These are phyloP conservation scores for Biston stratarius DNA, from an alignment of 2,888 invertebrate species.

Conservation along the genomic window DNA sequence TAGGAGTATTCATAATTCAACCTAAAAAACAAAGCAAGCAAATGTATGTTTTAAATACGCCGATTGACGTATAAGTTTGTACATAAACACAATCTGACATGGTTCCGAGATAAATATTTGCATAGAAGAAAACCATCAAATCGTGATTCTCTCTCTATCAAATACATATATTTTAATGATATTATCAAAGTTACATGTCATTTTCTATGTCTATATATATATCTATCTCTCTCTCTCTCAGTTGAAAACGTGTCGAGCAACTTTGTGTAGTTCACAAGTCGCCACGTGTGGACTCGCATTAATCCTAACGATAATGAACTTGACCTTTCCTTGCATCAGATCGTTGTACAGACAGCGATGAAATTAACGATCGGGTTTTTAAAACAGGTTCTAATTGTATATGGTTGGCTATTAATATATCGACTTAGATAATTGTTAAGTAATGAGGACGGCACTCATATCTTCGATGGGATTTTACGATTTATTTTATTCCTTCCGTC, in stretches of 20 bases:
- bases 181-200: no score
- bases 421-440: background rate
- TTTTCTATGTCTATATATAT: no score
- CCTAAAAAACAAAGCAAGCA: no score
- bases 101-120: no score
- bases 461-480: background rate
- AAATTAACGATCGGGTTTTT: background rate
- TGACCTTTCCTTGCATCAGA: constrained; percentile 31
- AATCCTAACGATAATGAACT: constrained; percentile 30
- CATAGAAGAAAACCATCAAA: no score
- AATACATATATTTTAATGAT: no score
- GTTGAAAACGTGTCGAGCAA: background rate
- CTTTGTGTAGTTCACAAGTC: constrained; percentile 6
- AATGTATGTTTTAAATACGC: no score
- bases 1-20: no score
- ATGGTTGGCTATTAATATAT: constrained; percentile 10
- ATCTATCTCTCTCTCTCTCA: no score
- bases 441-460: background rate
- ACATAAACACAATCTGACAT: no score
- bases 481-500: background rate
- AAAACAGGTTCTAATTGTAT: constrained; percentile 7
- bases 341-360: constrained; percentile 14
- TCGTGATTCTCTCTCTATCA: no score
- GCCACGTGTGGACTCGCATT: constrained; percentile 22
- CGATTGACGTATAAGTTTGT: no score